A percentile compares a stretch with the other conserved stretches of the same genome.
Conservation (phyloP, 1,140 invertebrate genomes). For the Bilobella aurantiaca region DNA sequence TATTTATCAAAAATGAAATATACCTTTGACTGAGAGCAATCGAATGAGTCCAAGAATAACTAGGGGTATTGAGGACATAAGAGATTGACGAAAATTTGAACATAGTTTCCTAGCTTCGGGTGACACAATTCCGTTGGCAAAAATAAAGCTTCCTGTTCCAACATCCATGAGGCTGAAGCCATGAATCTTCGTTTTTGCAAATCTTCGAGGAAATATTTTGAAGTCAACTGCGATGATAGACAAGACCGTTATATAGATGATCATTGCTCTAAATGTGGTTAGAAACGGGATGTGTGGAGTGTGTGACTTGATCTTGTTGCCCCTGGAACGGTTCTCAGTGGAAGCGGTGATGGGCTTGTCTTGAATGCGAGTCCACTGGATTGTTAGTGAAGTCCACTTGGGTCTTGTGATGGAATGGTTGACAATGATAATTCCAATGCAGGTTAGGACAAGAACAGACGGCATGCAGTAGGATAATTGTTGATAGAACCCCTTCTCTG, state of each 20-base stretch:
- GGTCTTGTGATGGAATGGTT: conserved; percentile 26
- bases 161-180: conserved; percentile 89
- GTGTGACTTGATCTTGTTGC: not conserved
- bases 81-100: conserved; percentile 31
- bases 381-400: conserved; percentile 12
- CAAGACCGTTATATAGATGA: conserved; percentile 63
- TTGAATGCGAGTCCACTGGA: conserved; percentile 13
- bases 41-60: conserved; percentile 60
- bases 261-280: conserved; percentile 55
- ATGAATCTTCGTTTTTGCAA: conserved; percentile 74
- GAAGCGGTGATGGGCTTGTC: not conserved
- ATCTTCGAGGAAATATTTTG: conserved; percentile 64
- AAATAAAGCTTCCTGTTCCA: conserved; percentile 80
- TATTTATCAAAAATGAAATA: not conserved
- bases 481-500: not conserved
- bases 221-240: conserved; percentile 92
- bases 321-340: no score
- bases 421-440: conserved; percentile 16
- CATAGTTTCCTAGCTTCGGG: conserved; percentile 43
- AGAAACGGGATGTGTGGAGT: conserved; percentile 43
- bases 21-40: conserved; percentile 41
- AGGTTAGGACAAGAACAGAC: not conserved
- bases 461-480: not conserved
- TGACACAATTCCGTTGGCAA: conserved; percentile 72
- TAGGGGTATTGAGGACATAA: conserved; percentile 43